Conservation (phyloP, 2,113 vertebrate genomes). For the Pachyramphus minor region DNA sequence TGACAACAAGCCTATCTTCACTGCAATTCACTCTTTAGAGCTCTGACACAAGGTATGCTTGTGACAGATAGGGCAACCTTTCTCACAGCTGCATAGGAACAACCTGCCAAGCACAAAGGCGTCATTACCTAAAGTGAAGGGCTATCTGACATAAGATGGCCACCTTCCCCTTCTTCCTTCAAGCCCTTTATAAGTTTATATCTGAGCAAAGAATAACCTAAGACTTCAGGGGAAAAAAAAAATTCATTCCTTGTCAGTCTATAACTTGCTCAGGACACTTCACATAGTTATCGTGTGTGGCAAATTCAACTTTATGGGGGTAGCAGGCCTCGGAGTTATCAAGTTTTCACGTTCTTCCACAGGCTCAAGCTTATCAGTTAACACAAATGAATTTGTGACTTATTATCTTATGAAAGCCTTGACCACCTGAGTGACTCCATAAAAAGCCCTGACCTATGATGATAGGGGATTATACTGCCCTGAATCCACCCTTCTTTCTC, state of each 20-base stretch:
- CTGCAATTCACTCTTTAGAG: background rate
- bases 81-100: background rate
- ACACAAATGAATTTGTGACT: background rate
- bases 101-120: background rate
- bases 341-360: background rate
- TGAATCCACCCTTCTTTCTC: background rate
- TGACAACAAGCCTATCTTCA: background rate
- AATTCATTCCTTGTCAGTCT: background rate
- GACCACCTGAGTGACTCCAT: background rate
- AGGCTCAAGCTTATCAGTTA: background rate
- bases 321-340: rapidly evolving
- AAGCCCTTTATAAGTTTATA: background rate
- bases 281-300: background rate
- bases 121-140: background rate
- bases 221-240: background rate
- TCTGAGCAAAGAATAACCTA: background rate
- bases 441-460: background rate
- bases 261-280: background rate
- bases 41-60: background rate
- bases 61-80: background rate
- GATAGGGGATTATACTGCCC: background rate
- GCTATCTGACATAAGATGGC: background rate
- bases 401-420: background rate
- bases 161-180: background rate
- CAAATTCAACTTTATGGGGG: background rate